Base-by-base conservation (phyloP, 2,888 invertebrate species). In the Lasioglossum lativentre region DNA sequence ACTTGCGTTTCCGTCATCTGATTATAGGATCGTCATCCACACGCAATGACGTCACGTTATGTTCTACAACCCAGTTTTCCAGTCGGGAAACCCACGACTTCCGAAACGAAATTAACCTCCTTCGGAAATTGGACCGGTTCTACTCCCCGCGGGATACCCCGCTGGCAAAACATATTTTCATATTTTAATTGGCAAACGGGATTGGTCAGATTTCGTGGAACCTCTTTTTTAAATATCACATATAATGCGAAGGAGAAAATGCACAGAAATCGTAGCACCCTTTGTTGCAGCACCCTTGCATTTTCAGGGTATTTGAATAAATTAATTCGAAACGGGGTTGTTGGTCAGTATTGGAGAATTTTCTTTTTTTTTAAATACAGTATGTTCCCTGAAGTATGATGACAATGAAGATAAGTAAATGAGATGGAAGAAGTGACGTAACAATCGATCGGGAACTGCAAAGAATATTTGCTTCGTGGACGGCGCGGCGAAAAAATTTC, bases 401-500 rank as follows among this genome's bases (percentile, higher is more conserved):
- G 23, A 23, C 19, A 47, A 19, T 6, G 52, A 8, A 52, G 2
- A 23, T 52, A 23, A 2, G 2, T 8, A 8, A 23, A 8, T 52
- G 0, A 52, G n/a, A 23, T 0, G 23, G n/a, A 56, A n/a, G 10
- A n/a, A 56, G 52, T 10, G 10, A 63, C 2, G 5, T 1, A 16
- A 63, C 30, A 10, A 5, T n/a, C 52, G 3, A 30, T 63, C 59
- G 59, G 30, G 14, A 63, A 2, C 19, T 23, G 23, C 76, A 75
- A 80, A 78, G 75, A 71, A 56, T 56, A 56, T 56, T 56, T 56
- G 10, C n/a, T 12, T 56, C 23, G 56, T 1, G 56, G 2, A 56
- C n/a, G 10, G 75, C 63, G 5, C n/a, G n/a, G 63, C 38, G 19
- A 88, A 88, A 66, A 66, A 38, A 80, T 86, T 80, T 86, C 71